phyloP scores from a whole-genome alignment of 1,140 invertebrate species.

The Neodiprion lecontei region DNA sequence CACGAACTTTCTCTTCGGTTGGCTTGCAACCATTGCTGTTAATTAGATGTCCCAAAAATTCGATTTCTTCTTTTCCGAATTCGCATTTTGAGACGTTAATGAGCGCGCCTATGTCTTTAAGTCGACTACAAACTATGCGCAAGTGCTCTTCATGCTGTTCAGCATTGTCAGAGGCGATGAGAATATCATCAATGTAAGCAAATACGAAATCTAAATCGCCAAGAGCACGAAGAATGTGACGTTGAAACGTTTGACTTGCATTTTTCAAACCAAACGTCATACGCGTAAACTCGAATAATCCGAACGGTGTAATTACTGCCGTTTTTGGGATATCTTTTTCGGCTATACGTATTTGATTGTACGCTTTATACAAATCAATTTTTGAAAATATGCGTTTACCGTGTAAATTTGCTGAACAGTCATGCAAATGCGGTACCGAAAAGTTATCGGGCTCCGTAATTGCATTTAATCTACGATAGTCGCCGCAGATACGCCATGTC shows the following conservation, averaged over 20 bases:
- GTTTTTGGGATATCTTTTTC: constrained; percentile 47
- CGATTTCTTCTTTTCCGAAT: constrained; percentile 34
- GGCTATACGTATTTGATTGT: constrained; percentile 24
- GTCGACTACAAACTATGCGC: constrained; percentile 26
- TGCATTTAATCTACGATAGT: too few species aligned
- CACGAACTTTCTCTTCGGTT: constrained; percentile 27
- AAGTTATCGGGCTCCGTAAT: too few species aligned
- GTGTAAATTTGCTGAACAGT: too few species aligned
- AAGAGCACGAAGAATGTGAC: constrained; percentile 32
- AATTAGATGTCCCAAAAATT: constrained; percentile 41
- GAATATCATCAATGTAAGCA: constrained; percentile 34
- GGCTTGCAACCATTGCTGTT: constrained; percentile 37
- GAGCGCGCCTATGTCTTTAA: constrained; percentile 34
- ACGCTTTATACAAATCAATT: constrained; percentile 43
- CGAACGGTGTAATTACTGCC: constrained; percentile 30
- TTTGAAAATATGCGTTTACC: constrained; percentile 33
- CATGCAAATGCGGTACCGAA: too few species aligned
- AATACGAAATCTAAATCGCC: constrained; percentile 33
- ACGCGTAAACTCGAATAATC: neutral
- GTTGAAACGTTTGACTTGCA: constrained; percentile 47
- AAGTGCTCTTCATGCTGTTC: constrained; percentile 29
- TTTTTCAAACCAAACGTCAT: constrained; percentile 28
- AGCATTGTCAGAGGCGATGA: constrained; percentile 28
- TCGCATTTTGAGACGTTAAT: constrained; percentile 42
- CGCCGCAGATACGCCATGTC: too few species aligned